Evolutionary conservation across 2,113 vertebrate species (phyloP).

Genomic region (Narcine bancroftii): DNA sequence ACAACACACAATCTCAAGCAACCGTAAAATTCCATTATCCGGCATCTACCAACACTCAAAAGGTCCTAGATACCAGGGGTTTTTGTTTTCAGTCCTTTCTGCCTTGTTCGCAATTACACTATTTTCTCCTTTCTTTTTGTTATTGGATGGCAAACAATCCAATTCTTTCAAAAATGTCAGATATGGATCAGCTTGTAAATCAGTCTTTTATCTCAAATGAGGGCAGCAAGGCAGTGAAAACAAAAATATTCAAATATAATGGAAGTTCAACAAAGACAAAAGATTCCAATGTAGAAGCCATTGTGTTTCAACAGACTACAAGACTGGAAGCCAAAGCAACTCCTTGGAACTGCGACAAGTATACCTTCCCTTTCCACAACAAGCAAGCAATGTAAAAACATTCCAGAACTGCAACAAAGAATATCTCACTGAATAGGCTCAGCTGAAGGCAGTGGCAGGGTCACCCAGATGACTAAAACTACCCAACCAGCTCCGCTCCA

Average conservation of each 20-base stretch:
- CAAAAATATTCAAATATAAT: background rate
- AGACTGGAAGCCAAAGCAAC: background rate
- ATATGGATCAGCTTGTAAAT: background rate
- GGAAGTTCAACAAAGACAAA: conserved; percentile 1
- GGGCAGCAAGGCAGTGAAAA: background rate
- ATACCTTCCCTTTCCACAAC: background rate
- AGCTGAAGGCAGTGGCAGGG: background rate
- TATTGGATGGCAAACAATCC: background rate
- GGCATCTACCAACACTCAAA: background rate
- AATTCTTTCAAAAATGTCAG: background rate
- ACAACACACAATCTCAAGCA: too few relatives aligned
- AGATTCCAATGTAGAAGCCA: background rate
- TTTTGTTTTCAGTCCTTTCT: too few relatives aligned
- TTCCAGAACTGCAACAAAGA: background rate
- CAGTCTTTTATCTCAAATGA: background rate
- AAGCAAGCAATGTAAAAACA: background rate
- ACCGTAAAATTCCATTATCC: too few relatives aligned
- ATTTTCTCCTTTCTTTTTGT: background rate
- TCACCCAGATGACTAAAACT: background rate
- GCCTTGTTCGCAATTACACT: background rate
- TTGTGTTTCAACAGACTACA: conserved; percentile 15
- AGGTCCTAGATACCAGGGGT: background rate
- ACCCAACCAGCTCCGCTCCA: background rate
- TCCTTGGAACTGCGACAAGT: background rate
- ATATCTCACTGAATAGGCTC: background rate